phyloP scores from a whole-genome alignment of 2,113 vertebrate genomes.

The Tragelaphus strepsiceros region DNA sequence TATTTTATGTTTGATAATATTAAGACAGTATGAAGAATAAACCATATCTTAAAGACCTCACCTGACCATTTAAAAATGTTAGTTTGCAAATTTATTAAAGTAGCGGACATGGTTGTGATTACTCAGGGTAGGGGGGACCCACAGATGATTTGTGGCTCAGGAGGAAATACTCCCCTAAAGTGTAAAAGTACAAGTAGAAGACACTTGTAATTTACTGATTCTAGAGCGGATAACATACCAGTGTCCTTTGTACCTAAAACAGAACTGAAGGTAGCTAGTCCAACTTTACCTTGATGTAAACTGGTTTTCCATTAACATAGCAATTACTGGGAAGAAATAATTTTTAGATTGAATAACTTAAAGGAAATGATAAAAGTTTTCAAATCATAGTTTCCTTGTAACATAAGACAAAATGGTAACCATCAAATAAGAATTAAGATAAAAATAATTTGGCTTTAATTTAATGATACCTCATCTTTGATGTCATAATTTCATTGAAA shows the following conservation, averaged over 20 bases:
- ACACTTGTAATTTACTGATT: neutral
- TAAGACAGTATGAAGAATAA: conserved; percentile 23
- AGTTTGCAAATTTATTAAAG: neutral
- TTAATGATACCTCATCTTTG: neutral
- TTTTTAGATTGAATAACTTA: neutral
- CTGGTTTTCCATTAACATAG: neutral
- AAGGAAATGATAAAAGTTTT: neutral
- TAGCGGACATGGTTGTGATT: neutral
- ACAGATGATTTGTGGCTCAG: neutral
- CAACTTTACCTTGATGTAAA: neutral
- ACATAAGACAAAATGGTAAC: neutral
- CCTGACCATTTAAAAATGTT: neutral
- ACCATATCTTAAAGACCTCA: conserved; percentile 18
- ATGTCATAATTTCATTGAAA: neutral
- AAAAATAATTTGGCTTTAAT: conserved; percentile 7
- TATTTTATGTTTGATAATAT: conserved; percentile 55
- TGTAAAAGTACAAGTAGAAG: neutral
- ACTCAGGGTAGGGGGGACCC: neutral
- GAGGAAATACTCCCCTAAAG: neutral
- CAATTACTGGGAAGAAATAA: neutral
- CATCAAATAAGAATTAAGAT: neutral
- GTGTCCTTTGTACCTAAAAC: neutral
- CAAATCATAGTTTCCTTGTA: neutral
- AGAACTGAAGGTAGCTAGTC: neutral
- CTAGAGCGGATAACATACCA: neutral